Evolutionary conservation across 2,888 invertebrate genomes (phyloP), one percentile per base, ranked within the genome.

Genomic region (Dysmachus trigonus): DNA sequence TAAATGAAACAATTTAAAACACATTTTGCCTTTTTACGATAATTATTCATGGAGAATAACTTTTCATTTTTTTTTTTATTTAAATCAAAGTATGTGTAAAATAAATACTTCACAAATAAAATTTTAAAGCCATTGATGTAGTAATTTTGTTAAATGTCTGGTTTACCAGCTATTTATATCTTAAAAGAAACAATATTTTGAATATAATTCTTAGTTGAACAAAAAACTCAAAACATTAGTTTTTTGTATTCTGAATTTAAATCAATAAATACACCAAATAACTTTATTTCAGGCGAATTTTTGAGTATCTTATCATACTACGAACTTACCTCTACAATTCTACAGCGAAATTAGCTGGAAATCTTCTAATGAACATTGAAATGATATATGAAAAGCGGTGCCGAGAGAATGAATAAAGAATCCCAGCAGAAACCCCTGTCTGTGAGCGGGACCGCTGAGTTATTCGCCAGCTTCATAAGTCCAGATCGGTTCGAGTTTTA

Each of bases 401-500:
- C 93, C 72, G 89, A 92, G 87, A 89, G 89, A 82, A 87, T 84
- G 27, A 22, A 4, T 2, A 27, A 4, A 18, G 81, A 71, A 27
- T 35, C 71, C 2, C 72, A 53, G 38, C 22, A 62, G 13, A 62
- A 51, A 51, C 5, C 51, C 8, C 1, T n/a, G 5, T n/a, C 62
- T 27, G 62, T 22, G 27, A 62, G 10, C 27, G 62, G 27, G 10
- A 62, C 62, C 62, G 15, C 31, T 76, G 33, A 85, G n/a, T 38
- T 82, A 51, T 87, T 84, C 7, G 10, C 38, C 18, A 90, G 92
- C 88, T 94, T 91, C 92, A 94, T 93, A 89, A 94, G 93, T 88
- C 89, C 91, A 53, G 91, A 92, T 51, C 93, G 93, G 53, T 93
- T 95, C 83, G 92, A 92, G 82, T 92, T 93, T 85, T 96, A 94